A percentile compares a stretch with the other conserved stretches of the same genome.
phyloP scores from a whole-genome alignment of 1,140 invertebrate genomes.

The Piezodorus guildinii region DNA sequence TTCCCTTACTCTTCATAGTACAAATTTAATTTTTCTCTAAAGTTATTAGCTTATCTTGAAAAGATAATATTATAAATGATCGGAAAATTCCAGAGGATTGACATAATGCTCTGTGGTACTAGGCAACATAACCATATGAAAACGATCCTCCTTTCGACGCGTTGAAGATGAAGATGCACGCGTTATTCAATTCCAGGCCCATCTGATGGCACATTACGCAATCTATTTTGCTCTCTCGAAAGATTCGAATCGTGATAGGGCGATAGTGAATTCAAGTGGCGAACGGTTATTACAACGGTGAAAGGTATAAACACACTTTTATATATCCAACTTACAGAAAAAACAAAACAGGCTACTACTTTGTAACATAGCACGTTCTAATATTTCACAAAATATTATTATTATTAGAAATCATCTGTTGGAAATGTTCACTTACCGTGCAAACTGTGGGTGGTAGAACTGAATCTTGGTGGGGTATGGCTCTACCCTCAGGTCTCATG shows the following conservation, averaged over 20 bases:
- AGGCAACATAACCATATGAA: too few relatives aligned
- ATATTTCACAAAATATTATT: too few relatives aligned
- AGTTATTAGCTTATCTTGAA: too few relatives aligned
- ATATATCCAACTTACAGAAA: background rate
- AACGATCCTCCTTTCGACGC: too few relatives aligned
- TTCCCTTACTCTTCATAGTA: too few relatives aligned
- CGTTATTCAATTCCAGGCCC: background rate
- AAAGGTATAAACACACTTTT: constrained; percentile 13
- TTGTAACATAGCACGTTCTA: too few relatives aligned
- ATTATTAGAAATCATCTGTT: too few relatives aligned
- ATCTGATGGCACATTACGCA: background rate
- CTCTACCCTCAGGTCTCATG: constrained; percentile 33
- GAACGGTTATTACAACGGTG: constrained; percentile 7
- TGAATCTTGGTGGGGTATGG: constrained; percentile 26
- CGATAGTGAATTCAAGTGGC: constrained; percentile 14
- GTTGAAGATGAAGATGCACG: background rate
- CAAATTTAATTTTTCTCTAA: too few relatives aligned
- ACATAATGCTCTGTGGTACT: too few relatives aligned
- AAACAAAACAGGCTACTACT: too few relatives aligned
- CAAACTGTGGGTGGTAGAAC: constrained; percentile 34
- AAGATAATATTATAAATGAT: too few relatives aligned
- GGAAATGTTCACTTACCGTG: constrained; percentile 31
- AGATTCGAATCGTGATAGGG: constrained; percentile 12
- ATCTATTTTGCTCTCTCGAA: constrained; percentile 6
- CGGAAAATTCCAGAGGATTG: too few relatives aligned